phyloP scores from a whole-genome alignment of 2,888 invertebrate species.

The Napeogenes inachia region DNA sequence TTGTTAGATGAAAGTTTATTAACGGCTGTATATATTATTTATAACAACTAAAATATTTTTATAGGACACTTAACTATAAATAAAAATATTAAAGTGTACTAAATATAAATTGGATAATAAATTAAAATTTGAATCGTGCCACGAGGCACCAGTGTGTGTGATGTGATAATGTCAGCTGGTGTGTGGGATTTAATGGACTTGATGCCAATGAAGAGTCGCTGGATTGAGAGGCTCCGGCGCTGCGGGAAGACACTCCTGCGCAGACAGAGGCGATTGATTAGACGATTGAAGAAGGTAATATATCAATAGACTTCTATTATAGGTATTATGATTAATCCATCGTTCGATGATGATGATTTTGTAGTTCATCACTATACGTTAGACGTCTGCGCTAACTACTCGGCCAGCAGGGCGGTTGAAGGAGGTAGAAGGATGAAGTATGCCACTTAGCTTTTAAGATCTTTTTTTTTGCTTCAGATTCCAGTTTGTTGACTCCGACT shows the following conservation, averaged over 20 bases:
- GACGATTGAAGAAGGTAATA: slow-evolving; percentile 69
- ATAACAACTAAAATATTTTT: too few relatives aligned
- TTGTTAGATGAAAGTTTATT: too few relatives aligned
- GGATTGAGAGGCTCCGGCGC: slow-evolving; percentile 68
- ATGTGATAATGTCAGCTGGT: slow-evolving; percentile 50
- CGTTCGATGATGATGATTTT: too few relatives aligned
- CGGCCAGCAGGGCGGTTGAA: too few relatives aligned
- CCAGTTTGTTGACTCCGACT: slow-evolving; percentile 15
- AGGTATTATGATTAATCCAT: too few relatives aligned
- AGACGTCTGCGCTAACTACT: too few relatives aligned
- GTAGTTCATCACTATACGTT: too few relatives aligned
- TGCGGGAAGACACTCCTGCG: slow-evolving; percentile 71
- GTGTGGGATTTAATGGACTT: slow-evolving; percentile 67
- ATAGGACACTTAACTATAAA: too few relatives aligned
- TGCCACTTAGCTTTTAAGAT: slow-evolving; percentile 17
- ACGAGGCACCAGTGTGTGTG: slow-evolving; percentile 18
- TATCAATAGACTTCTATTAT: background rate
- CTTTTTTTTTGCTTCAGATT: slow-evolving; percentile 10
- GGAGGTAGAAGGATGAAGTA: slow-evolving; percentile 11
- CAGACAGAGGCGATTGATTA: slow-evolving; percentile 63
- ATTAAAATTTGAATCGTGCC: slow-evolving; percentile 5
- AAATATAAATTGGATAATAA: background rate
- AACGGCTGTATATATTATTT: too few relatives aligned
- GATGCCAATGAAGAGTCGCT: slow-evolving; percentile 64
- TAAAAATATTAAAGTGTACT: too few relatives aligned